Conservation (phyloP, 2,888 invertebrate genomes). For the Phragmatobia fuliginosa region DNA sequence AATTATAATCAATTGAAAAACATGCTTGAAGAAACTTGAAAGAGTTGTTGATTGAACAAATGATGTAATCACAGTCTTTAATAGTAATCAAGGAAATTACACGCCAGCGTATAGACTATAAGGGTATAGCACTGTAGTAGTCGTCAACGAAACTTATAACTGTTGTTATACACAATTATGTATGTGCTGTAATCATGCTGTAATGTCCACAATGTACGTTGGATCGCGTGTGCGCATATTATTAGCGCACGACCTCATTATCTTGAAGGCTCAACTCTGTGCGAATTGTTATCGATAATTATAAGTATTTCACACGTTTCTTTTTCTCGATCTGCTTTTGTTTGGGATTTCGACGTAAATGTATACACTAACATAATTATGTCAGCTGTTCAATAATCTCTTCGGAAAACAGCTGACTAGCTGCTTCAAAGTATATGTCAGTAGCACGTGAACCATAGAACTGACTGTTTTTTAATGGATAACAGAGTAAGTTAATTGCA, state of each 20-base stretch:
- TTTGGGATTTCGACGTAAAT: neutral
- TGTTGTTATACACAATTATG: conserved; percentile 54
- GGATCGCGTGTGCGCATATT: conserved; percentile 54
- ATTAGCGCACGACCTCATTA: conserved; percentile 59
- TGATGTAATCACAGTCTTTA: neutral
- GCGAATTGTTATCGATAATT: conserved; percentile 35
- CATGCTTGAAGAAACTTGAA: neutral
- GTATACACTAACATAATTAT: neutral
- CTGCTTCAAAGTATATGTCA: neutral
- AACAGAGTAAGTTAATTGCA: no score
- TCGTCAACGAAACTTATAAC: conserved; percentile 40
- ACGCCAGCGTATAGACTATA: neutral
- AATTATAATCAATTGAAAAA: no score
- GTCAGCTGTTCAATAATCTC: neutral
- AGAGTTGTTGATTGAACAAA: neutral
- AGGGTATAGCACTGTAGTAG: neutral
- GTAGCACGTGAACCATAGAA: neutral
- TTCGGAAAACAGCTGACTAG: neutral
- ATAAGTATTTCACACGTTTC: conserved; percentile 8
- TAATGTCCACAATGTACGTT: conserved; percentile 45
- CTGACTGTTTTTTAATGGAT: neutral
- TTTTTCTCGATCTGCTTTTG: conserved; percentile 9
- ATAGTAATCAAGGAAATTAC: neutral
- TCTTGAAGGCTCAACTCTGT: conserved; percentile 46
- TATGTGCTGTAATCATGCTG: conserved; percentile 49